These are phyloP conservation scores for roundworm (Caenorhabditis elegans) DNA, from an alignment of 1,140 invertebrate genomes.

Conservation along the genomic window WBcel235 BX284602.5:5855001-5855500, in stretches of 20 bases:
- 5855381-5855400: slow-evolving; percentile 26
- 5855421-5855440: slow-evolving; percentile 50
- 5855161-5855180: too few species aligned
- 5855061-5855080: too few species aligned
- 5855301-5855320: slow-evolving; percentile 43
- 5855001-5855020: too few species aligned
- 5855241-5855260: slow-evolving; percentile 39
- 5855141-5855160: too few species aligned
- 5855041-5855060: too few species aligned
- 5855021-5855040: too few species aligned
- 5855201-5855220: too few species aligned
- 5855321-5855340: slow-evolving; percentile 41
- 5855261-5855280: slow-evolving; percentile 50
- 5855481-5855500: slow-evolving; percentile 49
- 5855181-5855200: too few species aligned
- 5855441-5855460: slow-evolving; percentile 16
- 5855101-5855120: too few species aligned
- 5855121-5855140: too few species aligned
- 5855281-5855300: slow-evolving; percentile 51
- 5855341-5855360: slow-evolving; percentile 47
- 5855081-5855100: too few species aligned
- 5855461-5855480: background rate
- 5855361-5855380: slow-evolving; percentile 48
- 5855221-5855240: background rate
- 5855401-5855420: slow-evolving; percentile 48